Conservation (phyloP, 2,888 invertebrate genomes). For the Drosophila buzzatii region DNA sequence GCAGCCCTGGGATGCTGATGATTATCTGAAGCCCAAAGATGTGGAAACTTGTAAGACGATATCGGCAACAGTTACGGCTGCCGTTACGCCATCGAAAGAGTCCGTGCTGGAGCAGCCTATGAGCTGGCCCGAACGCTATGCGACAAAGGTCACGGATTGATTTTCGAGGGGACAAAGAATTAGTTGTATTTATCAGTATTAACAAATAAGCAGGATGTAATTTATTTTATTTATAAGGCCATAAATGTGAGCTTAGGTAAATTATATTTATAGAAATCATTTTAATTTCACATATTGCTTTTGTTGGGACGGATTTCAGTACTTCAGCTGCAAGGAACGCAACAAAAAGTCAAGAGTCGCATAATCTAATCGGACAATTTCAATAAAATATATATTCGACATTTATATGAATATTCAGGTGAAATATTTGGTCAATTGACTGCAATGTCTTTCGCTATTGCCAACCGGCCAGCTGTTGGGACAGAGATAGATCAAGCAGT, state of each 20-base stretch:
- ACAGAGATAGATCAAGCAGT: not conserved
- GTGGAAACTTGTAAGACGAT: conserved; percentile 36
- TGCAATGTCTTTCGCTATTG: not conserved
- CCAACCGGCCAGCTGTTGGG: not conserved
- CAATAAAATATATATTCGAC: conserved; percentile 27
- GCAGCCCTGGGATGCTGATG: conserved; percentile 90
- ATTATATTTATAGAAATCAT: conserved; percentile 58
- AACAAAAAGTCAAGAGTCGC: conserved; percentile 6
- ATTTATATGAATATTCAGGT: conserved; percentile 24
- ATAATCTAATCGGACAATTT: conserved; percentile 37
- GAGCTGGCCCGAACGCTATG: conserved; percentile 55
- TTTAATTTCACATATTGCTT: conserved; percentile 30
- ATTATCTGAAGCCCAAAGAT: conserved; percentile 82
- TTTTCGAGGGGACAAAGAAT: conserved; percentile 39
- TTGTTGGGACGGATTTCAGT: conserved; percentile 30
- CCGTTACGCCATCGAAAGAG: conserved; percentile 59
- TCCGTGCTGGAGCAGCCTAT: conserved; percentile 64
- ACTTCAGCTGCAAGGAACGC: conserved; percentile 7
- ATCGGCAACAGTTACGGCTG: conserved; percentile 1
- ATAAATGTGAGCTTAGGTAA: conserved; percentile 55
- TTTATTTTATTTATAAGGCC: conserved; percentile 75
- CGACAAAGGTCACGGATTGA: conserved; percentile 52
- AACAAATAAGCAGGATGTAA: conserved; percentile 69
- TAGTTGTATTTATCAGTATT: conserved; percentile 72
- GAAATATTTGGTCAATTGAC: not conserved